Conservation (phyloP, 2,888 invertebrate species). For the Thera obeliscata region DNA sequence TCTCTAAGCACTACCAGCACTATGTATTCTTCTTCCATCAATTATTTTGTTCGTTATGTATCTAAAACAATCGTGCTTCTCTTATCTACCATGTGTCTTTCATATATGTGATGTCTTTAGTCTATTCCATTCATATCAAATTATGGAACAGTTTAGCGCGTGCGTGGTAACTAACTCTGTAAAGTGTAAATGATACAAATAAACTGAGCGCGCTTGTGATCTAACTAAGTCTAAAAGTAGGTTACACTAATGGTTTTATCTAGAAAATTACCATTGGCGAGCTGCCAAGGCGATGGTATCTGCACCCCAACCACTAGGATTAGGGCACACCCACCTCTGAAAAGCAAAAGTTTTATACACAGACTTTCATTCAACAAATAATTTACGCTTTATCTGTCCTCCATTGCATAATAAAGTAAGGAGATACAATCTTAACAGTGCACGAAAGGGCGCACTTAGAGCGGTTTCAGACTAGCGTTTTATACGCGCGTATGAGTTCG, state of each 20-base stretch:
- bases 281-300: conserved; percentile 59
- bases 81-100: no score
- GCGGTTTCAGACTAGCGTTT: no score
- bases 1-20: no score
- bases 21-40: no score
- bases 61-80: not conserved
- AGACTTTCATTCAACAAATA: conserved; percentile 13
- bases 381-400: not conserved
- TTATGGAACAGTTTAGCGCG: conserved; percentile 43
- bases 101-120: no score
- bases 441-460: no score
- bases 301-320: conserved; percentile 63
- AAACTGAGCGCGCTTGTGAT: conserved; percentile 44
- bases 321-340: conserved; percentile 63
- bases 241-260: conserved; percentile 47
- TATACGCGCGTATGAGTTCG: no score
- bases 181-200: conserved; percentile 46
- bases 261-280: conserved; percentile 60
- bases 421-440: no score
- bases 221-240: conserved; percentile 30
- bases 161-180: conserved; percentile 29
- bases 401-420: conserved; percentile 1
- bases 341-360: conserved; percentile 51
- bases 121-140: conserved; percentile 17
- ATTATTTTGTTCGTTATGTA: no score